These are phyloP conservation scores for Strigamia transsilvanica DNA, from an alignment of 2,888 invertebrate genomes.

Conservation along the genomic window DNA sequence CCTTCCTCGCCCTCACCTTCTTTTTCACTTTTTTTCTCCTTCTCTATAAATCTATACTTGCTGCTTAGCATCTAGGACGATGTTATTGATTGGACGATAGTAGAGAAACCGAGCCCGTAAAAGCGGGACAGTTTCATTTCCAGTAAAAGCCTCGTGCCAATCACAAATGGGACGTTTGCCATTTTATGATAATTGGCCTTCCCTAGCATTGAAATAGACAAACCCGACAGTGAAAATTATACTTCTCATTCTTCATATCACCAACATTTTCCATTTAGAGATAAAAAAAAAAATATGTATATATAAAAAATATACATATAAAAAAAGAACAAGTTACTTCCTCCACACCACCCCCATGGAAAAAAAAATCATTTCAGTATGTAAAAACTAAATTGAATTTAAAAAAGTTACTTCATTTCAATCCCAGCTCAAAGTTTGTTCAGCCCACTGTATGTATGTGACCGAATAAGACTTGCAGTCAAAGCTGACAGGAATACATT, in stretches of 20 bases:
- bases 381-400: conserved; percentile 28
- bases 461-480: conserved; percentile 41
- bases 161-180: conserved; percentile 43
- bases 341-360: neutral
- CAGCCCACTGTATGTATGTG: conserved; percentile 25
- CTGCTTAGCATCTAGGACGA: conserved; percentile 46
- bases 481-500: conserved; percentile 50
- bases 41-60: conserved; percentile 47
- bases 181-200: conserved; percentile 37
- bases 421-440: conserved; percentile 19
- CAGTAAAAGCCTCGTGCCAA: conserved; percentile 43
- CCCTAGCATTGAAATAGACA: conserved; percentile 24
- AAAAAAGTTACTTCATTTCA: conserved; percentile 30
- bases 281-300: neutral
- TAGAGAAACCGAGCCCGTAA: conserved; percentile 23
- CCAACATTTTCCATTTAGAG: neutral
- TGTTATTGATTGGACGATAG: conserved; percentile 46
- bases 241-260: conserved; percentile 26
- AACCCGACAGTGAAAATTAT: conserved; percentile 23
- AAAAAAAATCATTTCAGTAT: neutral
- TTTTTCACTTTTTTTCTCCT: neutral
- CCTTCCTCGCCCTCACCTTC: neutral
- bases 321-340: conserved; percentile 12
- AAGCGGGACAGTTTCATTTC: conserved; percentile 46
- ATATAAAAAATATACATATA: neutral